Conservation (phyloP, 2,113 vertebrate species). For the Ammodramus savannarum region DNA sequence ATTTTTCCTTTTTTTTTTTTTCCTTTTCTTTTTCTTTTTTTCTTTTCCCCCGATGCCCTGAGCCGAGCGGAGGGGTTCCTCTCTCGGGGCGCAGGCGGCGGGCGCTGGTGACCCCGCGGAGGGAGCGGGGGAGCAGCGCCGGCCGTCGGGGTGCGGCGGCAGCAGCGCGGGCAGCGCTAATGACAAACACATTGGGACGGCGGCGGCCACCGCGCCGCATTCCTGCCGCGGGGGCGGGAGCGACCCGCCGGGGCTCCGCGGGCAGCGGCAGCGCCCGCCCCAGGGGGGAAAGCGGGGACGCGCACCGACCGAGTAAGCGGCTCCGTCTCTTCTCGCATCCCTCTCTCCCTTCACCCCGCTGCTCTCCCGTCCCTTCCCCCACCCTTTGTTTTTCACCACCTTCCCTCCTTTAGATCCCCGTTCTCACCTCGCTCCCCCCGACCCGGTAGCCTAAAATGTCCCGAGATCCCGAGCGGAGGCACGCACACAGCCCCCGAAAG, state of each 20-base stretch:
- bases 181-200: constrained; percentile 85
- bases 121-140: not conserved
- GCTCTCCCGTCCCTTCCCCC: not conserved
- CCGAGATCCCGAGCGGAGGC: not conserved
- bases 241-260: constrained; percentile 12
- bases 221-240: constrained; percentile 73
- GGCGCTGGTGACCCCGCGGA: not conserved
- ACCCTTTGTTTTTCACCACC: not conserved
- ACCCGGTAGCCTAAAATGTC: not conserved
- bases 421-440: not conserved
- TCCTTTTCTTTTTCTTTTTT: too few species aligned
- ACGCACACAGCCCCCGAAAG: rapidly evolving
- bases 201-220: constrained; percentile 69
- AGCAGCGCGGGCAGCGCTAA: constrained; percentile 62
- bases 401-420: not conserved
- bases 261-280: not conserved
- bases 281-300: not conserved
- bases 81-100: not conserved
- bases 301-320: not conserved
- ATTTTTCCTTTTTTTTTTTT: rapidly evolving
- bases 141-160: constrained; percentile 19
- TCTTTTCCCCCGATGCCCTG: rapidly evolving
- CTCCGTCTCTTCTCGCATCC: not conserved
- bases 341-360: not conserved
- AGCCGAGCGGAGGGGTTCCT: not conserved